Base-by-base conservation (phyloP, 2,888 invertebrate species). In the Lumbricus terrestris region DNA sequence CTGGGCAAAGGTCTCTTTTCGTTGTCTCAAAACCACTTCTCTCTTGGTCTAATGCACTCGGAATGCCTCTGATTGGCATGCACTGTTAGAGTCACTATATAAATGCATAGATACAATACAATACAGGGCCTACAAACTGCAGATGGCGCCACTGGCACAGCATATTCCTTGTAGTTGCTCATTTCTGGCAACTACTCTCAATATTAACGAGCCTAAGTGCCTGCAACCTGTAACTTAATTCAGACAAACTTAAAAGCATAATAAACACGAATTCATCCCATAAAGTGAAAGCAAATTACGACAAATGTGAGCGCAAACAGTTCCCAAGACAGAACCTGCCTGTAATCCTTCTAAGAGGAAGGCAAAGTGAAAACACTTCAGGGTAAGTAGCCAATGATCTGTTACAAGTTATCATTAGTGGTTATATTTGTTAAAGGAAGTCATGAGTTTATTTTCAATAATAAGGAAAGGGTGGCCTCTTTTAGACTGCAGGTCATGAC, bases 391-490 rank as follows among this genome's bases (percentile, higher is more conserved):
- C 69, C 29, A n/a, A 69, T 6, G 69, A 69, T 69, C 69, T 69
- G 69, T 69, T 69, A 69, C 29, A 69, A 29, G 69, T 69, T 29
- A 69, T 69, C 69, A 69, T 69, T 69, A 69, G 69, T 8, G 69
- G 69, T 69, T n/a, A 69, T 69, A 69, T 69, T 69, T 69, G 69
- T n/a, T n/a, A 69, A 69, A 69, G 69, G n/a, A 69, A n/a, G n/a
- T 13, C 69, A 69, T n/a, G 69, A 69, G n/a, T n/a, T 69, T 69
- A 8, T 8, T n/a, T 69, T 69, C 29, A 8, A 8, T n/a, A 11
- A 1, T n/a, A 69, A 69, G 69, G 69, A 29, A 69, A 8, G 69
- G 69, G 69, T 69, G n/a, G 69, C n/a, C n/a, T n/a, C n/a, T 8
- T 29, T n/a, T 69, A n/a, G 69, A 69, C 69, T 69, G 69, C 69